Conservation (phyloP, 2,888 invertebrate species). For the Hermaeophaga mercurialis region DNA sequence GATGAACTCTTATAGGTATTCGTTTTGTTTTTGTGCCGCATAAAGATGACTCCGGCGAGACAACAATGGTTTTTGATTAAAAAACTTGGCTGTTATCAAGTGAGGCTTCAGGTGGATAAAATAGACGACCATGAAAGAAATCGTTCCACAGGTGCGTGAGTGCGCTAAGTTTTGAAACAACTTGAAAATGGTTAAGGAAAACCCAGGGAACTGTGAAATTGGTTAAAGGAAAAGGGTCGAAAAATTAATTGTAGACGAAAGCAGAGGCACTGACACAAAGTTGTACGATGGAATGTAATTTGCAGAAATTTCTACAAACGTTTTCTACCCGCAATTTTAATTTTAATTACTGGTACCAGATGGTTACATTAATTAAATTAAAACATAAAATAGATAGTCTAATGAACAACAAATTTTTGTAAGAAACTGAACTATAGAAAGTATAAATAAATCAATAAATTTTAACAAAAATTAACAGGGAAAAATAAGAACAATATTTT, state of each 20-base stretch:
- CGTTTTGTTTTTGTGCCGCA: no score
- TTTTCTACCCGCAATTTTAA: conserved; percentile 5
- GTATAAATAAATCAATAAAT: no score
- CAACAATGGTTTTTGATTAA: no score
- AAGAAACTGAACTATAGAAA: no score
- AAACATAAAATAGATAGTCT: no score
- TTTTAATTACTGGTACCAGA: conserved; percentile 13
- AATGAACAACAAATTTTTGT: no score
- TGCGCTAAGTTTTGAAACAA: conserved; percentile 6
- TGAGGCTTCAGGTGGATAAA: neutral
- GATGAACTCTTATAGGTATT: no score
- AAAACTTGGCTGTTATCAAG: neutral
- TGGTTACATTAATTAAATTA: conserved; percentile 10
- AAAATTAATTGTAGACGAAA: conserved; percentile 19
- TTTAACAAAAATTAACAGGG: no score
- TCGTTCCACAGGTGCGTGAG: conserved; percentile 19
- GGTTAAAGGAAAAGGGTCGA: conserved; percentile 17
- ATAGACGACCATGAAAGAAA: neutral
- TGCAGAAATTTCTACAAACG: conserved; percentile 4
- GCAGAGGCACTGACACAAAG: conserved; percentile 4
- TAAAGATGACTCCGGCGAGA: no score
- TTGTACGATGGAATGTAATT: conserved; percentile 15
- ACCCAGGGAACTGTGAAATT: conserved; percentile 21
- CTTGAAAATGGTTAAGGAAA: conserved; percentile 11
- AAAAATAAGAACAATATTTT: no score